Evolutionary conservation across 2,113 vertebrate genomes (phyloP), one percentile per base, ranked within the genome.

Genomic region (Monopterus albus): DNA sequence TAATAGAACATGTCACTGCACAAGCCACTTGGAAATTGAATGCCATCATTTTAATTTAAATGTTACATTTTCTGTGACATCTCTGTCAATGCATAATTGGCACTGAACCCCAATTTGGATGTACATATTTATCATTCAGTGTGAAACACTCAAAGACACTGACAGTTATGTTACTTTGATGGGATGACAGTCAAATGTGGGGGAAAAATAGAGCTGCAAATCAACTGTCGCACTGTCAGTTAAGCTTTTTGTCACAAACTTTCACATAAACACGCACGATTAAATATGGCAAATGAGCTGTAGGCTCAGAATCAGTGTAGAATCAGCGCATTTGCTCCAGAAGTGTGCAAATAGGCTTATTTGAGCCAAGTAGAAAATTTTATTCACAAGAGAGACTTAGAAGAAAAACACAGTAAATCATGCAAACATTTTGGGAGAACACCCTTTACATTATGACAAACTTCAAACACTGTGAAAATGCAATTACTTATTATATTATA

Each of bases 21-120:
- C 81, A 79, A 81, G 73, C 69, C 81, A 47, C 63, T 75, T 83
- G 81, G 83, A 87, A 88, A 87, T 65, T 39, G 82, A 92, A 87
- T 70, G 83, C 78, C 86, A 85, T 90, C 84, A 71, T 89, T 89
- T 86, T 84, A 85, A 89, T 90, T 88, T 81, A 90, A 89, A 91
- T 58, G 85, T 78, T 84, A 85, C 84, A 88, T 88, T 85, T 72
- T 76, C 33, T 20, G 74, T 71, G 87, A 88, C 91, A 89, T 83
- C 79, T 70, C 78, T 62, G 70, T 82, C 78, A 72, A 81, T 88
- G 85, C 80, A 76, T 91, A 92, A 92, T 91, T 92, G 88, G 83
- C 87, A 86, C 72, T 40, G 79, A 80, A 85, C 88, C 73, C 71
- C 61, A 60, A 79, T 83, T 83, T 72, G 75, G 86, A 86, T 88